These are phyloP conservation scores for Sialia sialis DNA, from an alignment of 2,113 vertebrate species.

Conservation along the genomic window DNA sequence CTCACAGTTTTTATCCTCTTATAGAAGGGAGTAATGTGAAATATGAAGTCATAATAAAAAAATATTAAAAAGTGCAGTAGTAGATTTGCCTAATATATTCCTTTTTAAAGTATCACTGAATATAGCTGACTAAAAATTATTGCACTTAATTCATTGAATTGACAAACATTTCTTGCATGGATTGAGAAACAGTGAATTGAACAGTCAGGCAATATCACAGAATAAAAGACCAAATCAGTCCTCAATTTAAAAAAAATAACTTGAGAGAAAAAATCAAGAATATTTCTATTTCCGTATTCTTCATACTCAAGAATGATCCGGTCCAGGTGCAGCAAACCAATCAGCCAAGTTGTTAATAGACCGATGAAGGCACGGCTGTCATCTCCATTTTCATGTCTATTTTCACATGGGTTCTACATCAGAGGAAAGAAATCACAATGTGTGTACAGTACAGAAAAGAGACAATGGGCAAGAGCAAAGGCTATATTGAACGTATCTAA, in stretches of 20 bases:
- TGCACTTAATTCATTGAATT: neutral
- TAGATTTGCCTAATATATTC: neutral
- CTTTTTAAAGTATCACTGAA: neutral
- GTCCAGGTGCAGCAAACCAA: neutral
- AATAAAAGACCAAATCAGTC: neutral
- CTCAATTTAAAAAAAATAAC: neutral
- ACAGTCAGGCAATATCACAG: neutral
- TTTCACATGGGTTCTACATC: neutral
- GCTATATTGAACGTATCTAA: neutral
- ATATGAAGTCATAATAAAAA: neutral
- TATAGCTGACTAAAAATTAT: neutral
- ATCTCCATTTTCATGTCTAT: neutral
- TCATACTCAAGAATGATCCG: neutral
- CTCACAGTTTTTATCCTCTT: neutral
- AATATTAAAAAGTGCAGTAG: neutral
- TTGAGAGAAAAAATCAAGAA: neutral
- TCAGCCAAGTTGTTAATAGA: neutral
- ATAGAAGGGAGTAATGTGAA: neutral
- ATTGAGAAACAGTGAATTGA: neutral
- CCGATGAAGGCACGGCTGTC: accelerated
- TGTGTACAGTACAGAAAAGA: neutral
- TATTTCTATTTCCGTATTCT: neutral
- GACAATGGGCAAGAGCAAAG: neutral
- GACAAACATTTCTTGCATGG: neutral
- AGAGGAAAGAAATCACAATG: neutral